Percentiles rank a stretch among this genome's conserved stretches.
Evolutionary conservation across 2,797 vertebrate genomes (phyloP).

Genomic region (Mergus octosetaceus): DNA sequence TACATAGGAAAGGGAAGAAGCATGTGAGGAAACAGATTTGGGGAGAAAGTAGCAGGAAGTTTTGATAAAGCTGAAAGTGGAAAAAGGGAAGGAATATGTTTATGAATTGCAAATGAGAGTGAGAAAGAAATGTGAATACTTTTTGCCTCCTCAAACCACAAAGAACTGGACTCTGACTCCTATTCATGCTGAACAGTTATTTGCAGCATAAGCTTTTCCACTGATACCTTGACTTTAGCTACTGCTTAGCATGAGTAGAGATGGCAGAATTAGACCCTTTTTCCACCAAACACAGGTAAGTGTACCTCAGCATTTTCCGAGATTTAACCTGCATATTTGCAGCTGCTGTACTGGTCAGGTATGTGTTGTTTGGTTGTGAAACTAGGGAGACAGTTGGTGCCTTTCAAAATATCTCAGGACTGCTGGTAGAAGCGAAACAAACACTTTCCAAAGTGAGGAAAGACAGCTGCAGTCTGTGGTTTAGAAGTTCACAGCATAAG

Average conservation of each 20-base stretch:
- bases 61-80: background rate
- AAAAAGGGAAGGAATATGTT: background rate
- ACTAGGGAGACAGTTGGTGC: background rate
- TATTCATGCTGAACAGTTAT: background rate
- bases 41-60: background rate
- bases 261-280: background rate
- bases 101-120: background rate
- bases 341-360: background rate
- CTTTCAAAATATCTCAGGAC: background rate
- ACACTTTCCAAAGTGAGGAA: background rate
- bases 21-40: background rate
- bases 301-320: background rate
- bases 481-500: background rate
- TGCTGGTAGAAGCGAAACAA: background rate
- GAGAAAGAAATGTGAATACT: background rate
- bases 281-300: background rate
- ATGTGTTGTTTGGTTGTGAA: background rate
- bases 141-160: background rate
- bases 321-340: background rate
- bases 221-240: background rate
- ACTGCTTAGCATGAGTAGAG: background rate
- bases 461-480: background rate
- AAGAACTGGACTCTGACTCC: background rate
- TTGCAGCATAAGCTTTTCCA: background rate
- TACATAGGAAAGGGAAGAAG: background rate